Evolutionary conservation across 2,888 invertebrate species (phyloP).

Genomic region (Holacanthella duospinosa): DNA sequence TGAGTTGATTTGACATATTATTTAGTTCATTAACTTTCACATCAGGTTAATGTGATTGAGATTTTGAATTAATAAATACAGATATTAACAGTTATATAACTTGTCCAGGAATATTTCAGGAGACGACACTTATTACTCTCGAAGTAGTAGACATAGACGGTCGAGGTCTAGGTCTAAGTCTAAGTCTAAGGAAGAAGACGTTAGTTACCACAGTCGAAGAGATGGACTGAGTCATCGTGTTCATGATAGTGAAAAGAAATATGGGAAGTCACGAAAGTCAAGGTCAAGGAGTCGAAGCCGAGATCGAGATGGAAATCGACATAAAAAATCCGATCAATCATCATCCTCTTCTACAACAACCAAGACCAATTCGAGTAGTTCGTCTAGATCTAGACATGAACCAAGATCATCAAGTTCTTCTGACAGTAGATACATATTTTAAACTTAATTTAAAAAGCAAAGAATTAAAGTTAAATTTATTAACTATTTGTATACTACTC

Average conservation of each 20-base stretch:
- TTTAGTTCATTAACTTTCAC: too few species aligned
- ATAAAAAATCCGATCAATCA: too few species aligned
- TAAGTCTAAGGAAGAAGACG: background rate
- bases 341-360: too few species aligned
- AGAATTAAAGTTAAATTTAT: too few species aligned
- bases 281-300: background rate
- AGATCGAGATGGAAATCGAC: background rate
- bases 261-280: background rate
- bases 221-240: background rate
- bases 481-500: too few species aligned
- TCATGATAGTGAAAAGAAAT: background rate
- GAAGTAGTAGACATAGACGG: background rate
- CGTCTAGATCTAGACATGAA: too few species aligned
- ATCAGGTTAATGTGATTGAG: too few species aligned
- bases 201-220: background rate
- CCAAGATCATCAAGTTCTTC: too few species aligned
- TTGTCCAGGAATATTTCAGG: slow-evolving; percentile 1
- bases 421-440: too few species aligned
- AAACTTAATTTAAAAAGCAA: too few species aligned
- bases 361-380: too few species aligned
- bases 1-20: too few species aligned
- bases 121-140: background rate
- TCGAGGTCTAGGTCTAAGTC: background rate
- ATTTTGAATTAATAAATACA: background rate
- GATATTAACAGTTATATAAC: background rate